Base-by-base conservation (phyloP, 2,888 invertebrate genomes). In the Idaea dimidiata region DNA sequence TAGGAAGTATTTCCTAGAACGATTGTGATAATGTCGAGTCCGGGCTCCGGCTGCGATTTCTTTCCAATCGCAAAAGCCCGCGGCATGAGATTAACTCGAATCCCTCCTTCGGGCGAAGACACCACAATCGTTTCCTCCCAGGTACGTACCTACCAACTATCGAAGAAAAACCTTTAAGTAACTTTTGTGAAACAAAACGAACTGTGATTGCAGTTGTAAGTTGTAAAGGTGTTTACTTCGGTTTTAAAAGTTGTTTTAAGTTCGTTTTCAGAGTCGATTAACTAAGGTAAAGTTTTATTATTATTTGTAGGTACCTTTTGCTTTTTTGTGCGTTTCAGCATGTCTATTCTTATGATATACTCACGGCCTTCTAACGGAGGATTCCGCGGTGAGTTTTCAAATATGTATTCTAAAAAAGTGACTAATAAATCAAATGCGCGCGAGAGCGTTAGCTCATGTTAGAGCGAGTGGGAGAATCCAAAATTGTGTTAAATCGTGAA, bases 61-160 rank as follows among this genome's bases (percentile, higher is more conserved):
- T 53, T 57, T 56, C 60, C 60, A 60, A 60, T 60, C 57, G 57
- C 53, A 43, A 43, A 33, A 31, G 53, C n/a, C 18, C 57, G 56
- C 55, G 32, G 55, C 60, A 24, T 17, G 54, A 60, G 60, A 60
- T 54, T 33, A 60, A 55, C 55, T 60, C 54, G 55, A 60, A 60
- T 32, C 60, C 55, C 55, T 60, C 60, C 60, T 55, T 54, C 17
- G 60, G 60, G 60, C 17, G 55, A 54, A 59, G 17, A 16, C 17
- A 55, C 32, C 32, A 60, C 54, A 59, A 54, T 18, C 31, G 55
- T 24, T 32, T 32, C 14, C 43, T 31, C 58, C 31, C 14, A 16
- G 32, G 17, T 59, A 59, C 33, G 17, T 24, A 24, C 24, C 24
- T 59, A 59, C 33, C 53, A 59, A 59, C 33, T 59, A 59, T 43